Conservation (phyloP, 2,888 invertebrate species). For the Julus scanicus region DNA sequence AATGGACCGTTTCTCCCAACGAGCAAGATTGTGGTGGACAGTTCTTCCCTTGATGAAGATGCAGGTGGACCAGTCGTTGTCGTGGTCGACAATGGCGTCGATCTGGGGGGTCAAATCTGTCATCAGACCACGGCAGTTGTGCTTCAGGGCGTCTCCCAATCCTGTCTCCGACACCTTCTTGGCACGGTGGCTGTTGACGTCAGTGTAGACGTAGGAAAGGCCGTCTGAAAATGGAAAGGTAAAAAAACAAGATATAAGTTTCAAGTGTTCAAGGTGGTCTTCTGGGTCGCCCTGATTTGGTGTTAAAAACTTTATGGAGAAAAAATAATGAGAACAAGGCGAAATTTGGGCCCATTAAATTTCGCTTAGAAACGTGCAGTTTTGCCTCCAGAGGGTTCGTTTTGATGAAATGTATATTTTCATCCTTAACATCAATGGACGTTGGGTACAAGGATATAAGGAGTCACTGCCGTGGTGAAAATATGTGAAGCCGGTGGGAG, state of each 20-base stretch:
- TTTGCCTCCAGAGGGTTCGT: not conserved
- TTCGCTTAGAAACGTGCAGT: not conserved
- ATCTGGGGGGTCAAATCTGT: slow-evolving; percentile 58
- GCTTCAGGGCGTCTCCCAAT: slow-evolving; percentile 58
- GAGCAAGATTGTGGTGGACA: slow-evolving; percentile 63
- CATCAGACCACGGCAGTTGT: slow-evolving; percentile 59
- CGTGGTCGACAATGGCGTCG: slow-evolving; percentile 59
- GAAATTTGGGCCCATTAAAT: not conserved
- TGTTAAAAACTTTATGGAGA: not conserved
- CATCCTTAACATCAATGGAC: not conserved
- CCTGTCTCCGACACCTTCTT: slow-evolving; percentile 58
- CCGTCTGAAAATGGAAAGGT: slow-evolving; percentile 56
- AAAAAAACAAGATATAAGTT: not conserved
- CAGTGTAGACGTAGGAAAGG: slow-evolving; percentile 58
- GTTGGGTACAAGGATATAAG: not conserved
- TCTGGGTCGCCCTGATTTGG: slow-evolving; percentile 21
- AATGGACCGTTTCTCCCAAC: slow-evolving; percentile 59
- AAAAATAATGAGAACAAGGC: slow-evolving; percentile 17
- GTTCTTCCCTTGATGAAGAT: slow-evolving; percentile 70
- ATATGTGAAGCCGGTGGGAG: not conserved
- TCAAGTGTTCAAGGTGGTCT: slow-evolving; percentile 2
- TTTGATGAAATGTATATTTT: not conserved
- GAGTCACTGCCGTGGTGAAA: not conserved
- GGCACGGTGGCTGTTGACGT: slow-evolving; percentile 57
- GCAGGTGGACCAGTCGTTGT: slow-evolving; percentile 64